A percentile compares a stretch with the other conserved stretches of the same genome.
Conservation (phyloP, 2,888 invertebrate genomes). For the Drosophila imparisetae region DNA sequence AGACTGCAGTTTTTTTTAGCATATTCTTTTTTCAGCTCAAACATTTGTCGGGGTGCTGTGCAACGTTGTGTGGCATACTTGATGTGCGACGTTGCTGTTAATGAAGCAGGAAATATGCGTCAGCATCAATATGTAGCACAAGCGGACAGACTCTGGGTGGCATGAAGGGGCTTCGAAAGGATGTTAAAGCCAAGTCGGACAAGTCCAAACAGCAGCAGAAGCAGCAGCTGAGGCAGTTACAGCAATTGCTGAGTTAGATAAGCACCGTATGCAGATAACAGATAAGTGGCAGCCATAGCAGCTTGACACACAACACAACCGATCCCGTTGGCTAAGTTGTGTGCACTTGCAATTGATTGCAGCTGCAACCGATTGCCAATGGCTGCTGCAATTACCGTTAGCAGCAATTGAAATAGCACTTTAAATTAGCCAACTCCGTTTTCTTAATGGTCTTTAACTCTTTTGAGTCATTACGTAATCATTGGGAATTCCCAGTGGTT, state of each 20-base stretch:
- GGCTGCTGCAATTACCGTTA: background rate
- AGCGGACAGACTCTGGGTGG: background rate
- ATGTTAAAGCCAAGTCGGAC: constrained; percentile 27
- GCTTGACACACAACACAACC: background rate
- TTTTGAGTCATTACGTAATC: background rate
- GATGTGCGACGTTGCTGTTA: constrained; percentile 65
- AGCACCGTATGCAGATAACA: constrained; percentile 56
- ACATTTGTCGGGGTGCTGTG: constrained; percentile 33
- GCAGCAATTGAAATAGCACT: background rate
- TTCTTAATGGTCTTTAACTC: background rate
- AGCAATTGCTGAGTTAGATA: constrained; percentile 37
- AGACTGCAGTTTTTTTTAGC: constrained; percentile 50
- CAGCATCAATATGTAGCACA: constrained; percentile 66
- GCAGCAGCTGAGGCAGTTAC: constrained; percentile 2
- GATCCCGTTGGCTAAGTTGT: constrained; percentile 28
- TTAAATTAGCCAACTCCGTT: background rate
- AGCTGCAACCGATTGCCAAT: constrained; percentile 34
- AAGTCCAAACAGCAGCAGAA: background rate
- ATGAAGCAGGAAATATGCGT: constrained; percentile 78
- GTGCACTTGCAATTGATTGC: constrained; percentile 49
- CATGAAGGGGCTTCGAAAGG: background rate
- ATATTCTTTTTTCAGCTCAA: constrained; percentile 19
- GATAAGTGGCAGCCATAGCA: constrained; percentile 31
- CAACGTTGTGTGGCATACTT: constrained; percentile 63
- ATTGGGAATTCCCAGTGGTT: background rate